These are phyloP conservation scores for Tyria jacobaeae DNA, from an alignment of 2,888 invertebrate species.

Conservation along the genomic window DNA sequence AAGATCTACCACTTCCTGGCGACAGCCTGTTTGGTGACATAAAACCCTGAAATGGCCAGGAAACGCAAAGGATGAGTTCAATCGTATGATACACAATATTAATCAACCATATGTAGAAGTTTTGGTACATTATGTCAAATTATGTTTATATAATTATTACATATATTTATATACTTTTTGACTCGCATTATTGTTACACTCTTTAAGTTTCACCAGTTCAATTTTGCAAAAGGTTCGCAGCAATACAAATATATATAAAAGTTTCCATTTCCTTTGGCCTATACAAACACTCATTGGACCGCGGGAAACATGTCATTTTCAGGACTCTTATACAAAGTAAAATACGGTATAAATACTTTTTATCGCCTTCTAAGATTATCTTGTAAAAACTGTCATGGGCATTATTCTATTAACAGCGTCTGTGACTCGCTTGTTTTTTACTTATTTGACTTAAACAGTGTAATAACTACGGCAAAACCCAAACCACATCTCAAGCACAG, in stretches of 20 bases:
- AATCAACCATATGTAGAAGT: not conserved
- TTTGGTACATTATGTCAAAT: not conserved
- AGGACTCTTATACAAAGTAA: slow-evolving; percentile 1
- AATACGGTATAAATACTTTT: not conserved
- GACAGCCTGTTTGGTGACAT: too few species aligned
- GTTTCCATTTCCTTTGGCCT: slow-evolving; percentile 20
- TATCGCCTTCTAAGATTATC: not conserved
- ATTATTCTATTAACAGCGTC: not conserved
- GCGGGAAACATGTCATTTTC: slow-evolving; percentile 7
- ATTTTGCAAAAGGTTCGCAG: slow-evolving; percentile 12
- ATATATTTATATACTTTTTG: not conserved
- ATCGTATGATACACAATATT: not conserved
- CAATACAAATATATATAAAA: slow-evolving; percentile 10
- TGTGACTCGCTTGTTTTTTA: not conserved
- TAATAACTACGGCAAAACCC: too few species aligned
- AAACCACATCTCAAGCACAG: too few species aligned
- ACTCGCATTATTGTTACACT: not conserved
- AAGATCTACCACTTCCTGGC: too few species aligned
- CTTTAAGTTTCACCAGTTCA: not conserved
- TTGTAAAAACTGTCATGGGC: not conserved
- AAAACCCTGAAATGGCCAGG: too few species aligned
- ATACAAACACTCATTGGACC: slow-evolving; percentile 7
- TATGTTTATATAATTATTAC: not conserved
- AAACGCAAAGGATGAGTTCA: too few species aligned
- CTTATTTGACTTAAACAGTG: too few species aligned